phyloP scores from a whole-genome alignment of 2,888 invertebrate genomes.

The Fragum fragum region DNA sequence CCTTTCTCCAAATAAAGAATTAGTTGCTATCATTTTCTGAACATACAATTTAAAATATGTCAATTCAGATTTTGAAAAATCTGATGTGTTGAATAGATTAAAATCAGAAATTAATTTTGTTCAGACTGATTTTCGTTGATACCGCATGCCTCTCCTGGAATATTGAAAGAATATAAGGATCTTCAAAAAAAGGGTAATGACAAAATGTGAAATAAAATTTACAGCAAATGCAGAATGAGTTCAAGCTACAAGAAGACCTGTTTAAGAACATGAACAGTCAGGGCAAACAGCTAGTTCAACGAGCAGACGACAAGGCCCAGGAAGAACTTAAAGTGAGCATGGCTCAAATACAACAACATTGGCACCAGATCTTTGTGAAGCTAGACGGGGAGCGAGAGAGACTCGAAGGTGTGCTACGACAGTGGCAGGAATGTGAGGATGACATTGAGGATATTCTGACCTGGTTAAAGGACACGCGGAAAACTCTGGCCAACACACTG shows the following conservation, averaged over 20 bases:
- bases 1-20: too few species aligned
- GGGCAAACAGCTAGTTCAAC: constrained; percentile 76
- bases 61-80: too few species aligned
- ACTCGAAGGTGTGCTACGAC: constrained; percentile 76
- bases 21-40: too few species aligned
- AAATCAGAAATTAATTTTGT: too few species aligned
- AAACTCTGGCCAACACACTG: constrained; percentile 71
- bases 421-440: constrained; percentile 84
- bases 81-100: too few species aligned
- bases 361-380: constrained; percentile 73
- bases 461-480: constrained; percentile 83
- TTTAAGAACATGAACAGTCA: constrained; percentile 79
- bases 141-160: too few species aligned
- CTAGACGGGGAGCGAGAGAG: constrained; percentile 76
- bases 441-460: constrained; percentile 82
- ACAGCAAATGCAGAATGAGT: constrained; percentile 79
- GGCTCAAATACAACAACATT: constrained; percentile 75
- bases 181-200: background rate
- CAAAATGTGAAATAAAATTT: background rate
- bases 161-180: background rate
- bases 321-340: constrained; percentile 73
- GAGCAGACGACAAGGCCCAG: constrained; percentile 74
- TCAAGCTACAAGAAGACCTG: constrained; percentile 78
- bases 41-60: too few species aligned
- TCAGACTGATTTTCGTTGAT: too few species aligned